Conservation (phyloP, 2,797 vertebrate genomes). For the Gallinago nigripennis region DNA sequence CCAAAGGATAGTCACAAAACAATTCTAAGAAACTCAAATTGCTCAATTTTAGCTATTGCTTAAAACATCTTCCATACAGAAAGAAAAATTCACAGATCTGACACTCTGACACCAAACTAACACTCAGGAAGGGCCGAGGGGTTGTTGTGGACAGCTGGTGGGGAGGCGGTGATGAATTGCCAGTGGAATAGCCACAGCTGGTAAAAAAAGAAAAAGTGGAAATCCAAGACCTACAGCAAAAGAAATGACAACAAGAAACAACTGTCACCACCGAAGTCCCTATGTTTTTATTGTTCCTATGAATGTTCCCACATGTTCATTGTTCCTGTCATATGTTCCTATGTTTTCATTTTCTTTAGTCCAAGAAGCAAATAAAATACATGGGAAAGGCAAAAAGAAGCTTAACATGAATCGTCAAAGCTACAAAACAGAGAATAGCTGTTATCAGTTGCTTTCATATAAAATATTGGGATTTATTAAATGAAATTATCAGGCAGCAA, state of each 20-base stretch:
- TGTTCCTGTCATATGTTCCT: not conserved
- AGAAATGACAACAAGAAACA: not conserved
- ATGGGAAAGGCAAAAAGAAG: not conserved
- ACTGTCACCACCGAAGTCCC: not conserved
- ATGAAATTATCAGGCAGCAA: not conserved
- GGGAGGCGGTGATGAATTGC: not conserved
- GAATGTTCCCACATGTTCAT: not conserved
- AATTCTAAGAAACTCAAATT: not conserved
- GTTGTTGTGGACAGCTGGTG: not conserved
- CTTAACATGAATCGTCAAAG: not conserved
- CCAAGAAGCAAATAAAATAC: not conserved
- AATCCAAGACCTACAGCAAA: not conserved
- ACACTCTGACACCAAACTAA: not conserved
- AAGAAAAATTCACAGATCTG: not conserved
- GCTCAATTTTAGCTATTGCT: not conserved
- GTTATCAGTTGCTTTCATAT: not conserved
- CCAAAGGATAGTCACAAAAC: not conserved
- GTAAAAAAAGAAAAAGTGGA: not conserved
- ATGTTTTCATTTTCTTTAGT: not conserved
- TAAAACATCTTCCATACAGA: not conserved
- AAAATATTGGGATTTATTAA: not conserved
- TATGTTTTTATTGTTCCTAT: no score
- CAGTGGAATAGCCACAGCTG: not conserved
- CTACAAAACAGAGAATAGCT: not conserved
- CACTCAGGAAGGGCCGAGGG: accelerated